Percentiles rank a stretch among this genome's conserved stretches.
Evolutionary conservation across 2,113 vertebrate genomes (phyloP).

Genomic region (Hydropotes inermis): DNA sequence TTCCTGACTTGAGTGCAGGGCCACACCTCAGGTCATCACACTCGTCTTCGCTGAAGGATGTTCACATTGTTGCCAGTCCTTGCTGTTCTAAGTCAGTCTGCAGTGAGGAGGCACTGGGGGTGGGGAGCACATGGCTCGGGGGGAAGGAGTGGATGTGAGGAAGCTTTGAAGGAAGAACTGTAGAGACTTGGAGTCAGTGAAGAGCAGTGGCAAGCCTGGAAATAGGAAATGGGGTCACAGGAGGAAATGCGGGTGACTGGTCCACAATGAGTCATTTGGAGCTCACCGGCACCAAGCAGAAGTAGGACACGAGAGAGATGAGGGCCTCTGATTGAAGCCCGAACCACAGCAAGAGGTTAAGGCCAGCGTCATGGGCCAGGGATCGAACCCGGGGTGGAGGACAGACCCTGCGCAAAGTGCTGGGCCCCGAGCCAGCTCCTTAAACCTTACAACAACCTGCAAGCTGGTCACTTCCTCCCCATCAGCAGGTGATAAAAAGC

Average conservation of each 20-base stretch:
- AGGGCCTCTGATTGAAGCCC: background rate
- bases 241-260: background rate
- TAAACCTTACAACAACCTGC: no score
- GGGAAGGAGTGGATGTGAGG: background rate
- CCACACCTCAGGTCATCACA: rapidly evolving
- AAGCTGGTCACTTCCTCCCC: background rate
- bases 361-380: background rate
- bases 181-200: background rate
- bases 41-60: background rate
- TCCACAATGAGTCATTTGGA: background rate
- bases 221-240: background rate
- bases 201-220: background rate
- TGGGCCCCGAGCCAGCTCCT: background rate
- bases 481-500: no score
- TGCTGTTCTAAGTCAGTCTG: background rate
- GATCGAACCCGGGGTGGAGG: background rate
- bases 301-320: background rate
- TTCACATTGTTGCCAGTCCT: rapidly evolving
- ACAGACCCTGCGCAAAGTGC: background rate
- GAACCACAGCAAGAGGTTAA: rapidly evolving
- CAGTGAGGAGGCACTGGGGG: rapidly evolving
- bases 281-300: background rate
- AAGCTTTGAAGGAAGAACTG: background rate
- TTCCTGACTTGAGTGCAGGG: background rate
- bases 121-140: background rate